Evolutionary conservation across 2,888 invertebrate species (phyloP).

Genomic region (Mimachlamys varia): DNA sequence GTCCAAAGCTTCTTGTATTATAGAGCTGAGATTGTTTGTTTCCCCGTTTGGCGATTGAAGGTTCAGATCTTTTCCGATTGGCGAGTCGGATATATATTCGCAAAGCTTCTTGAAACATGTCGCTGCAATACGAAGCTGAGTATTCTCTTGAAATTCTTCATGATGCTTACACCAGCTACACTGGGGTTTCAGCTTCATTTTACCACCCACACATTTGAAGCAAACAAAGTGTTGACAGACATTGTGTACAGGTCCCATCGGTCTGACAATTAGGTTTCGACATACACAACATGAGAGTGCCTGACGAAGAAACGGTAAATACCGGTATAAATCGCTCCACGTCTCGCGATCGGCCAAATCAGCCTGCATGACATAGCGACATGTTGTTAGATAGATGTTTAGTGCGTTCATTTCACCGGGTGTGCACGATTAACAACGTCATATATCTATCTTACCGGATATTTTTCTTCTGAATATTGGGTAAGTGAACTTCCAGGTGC

Average conservation of each 20-base stretch:
- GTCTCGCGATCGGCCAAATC: slow-evolving; percentile 86
- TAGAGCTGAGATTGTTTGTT: slow-evolving; percentile 66
- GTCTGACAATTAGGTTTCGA: slow-evolving; percentile 91
- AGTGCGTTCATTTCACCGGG: slow-evolving; percentile 88
- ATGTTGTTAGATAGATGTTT: slow-evolving; percentile 91
- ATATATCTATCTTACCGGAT: not conserved
- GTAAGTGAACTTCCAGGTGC: slow-evolving; percentile 44
- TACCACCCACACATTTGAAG: slow-evolving; percentile 91
- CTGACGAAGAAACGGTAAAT: slow-evolving; percentile 92
- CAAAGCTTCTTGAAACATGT: slow-evolving; percentile 95
- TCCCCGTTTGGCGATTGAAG: slow-evolving; percentile 66
- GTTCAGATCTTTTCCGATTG: slow-evolving; percentile 63
- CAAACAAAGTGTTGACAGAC: slow-evolving; percentile 95
- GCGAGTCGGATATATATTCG: slow-evolving; percentile 87
- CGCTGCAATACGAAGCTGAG: slow-evolving; percentile 90
- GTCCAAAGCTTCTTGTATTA: slow-evolving; percentile 73
- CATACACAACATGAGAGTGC: slow-evolving; percentile 95
- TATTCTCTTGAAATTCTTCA: slow-evolving; percentile 91
- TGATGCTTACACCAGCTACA: slow-evolving; percentile 94
- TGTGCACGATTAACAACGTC: not conserved
- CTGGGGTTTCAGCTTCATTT: slow-evolving; percentile 92
- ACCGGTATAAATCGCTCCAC: slow-evolving; percentile 91
- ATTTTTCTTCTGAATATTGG: slow-evolving; percentile 19
- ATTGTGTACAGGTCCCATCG: slow-evolving; percentile 88
- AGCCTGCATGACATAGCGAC: slow-evolving; percentile 90